These are phyloP conservation scores for Brachionus paranguensis DNA, from an alignment of 1,140 invertebrate species.

Conservation along the genomic window DNA sequence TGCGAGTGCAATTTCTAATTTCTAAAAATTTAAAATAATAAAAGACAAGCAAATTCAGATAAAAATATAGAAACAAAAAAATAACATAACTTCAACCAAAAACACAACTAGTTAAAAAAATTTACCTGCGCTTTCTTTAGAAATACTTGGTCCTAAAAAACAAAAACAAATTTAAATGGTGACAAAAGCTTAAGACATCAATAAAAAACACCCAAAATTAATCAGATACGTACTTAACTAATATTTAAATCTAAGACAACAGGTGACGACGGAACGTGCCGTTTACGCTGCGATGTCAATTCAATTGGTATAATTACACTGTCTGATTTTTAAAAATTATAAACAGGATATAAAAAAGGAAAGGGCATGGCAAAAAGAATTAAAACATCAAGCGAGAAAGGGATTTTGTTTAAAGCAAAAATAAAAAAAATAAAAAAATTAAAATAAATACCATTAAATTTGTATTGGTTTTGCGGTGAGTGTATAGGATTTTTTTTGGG, in stretches of 20 bases:
- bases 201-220: not conserved
- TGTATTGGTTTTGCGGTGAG: not conserved
- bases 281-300: not conserved
- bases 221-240: conserved; percentile 6
- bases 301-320: conserved; percentile 23
- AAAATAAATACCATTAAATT: conserved; percentile 18
- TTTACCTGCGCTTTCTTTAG: not conserved
- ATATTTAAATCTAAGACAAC: conserved; percentile 7
- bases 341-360: not conserved
- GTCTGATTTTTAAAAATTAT: conserved; percentile 4
- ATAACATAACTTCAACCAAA: not conserved
- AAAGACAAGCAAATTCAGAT: not conserved
- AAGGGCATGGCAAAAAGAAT: not conserved
- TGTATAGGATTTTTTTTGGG: not conserved
- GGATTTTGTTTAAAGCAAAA: not conserved
- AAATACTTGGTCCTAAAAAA: not conserved
- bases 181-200: not conserved
- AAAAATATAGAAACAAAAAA: not conserved
- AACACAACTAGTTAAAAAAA: not conserved
- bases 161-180: not conserved
- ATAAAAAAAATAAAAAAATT: not conserved
- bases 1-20: no score
- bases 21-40: not conserved
- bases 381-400: conserved; percentile 31
- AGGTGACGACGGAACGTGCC: not conserved